Percentiles rank a stretch among this genome's conserved stretches.
Evolutionary conservation across 2,113 vertebrate species (phyloP).

Genomic region (Oriolus oriolus): DNA sequence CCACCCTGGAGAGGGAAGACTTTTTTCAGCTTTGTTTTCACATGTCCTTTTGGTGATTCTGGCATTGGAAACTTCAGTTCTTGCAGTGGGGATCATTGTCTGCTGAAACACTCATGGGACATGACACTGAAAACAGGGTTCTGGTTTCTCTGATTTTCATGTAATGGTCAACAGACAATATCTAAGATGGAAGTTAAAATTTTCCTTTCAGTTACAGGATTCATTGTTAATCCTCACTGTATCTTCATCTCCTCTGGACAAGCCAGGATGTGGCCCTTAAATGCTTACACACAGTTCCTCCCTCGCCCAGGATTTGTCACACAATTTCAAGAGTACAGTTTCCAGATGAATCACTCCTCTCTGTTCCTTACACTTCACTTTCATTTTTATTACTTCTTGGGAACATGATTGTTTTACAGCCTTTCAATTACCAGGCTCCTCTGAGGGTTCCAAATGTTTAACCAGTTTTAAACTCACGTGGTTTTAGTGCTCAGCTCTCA

Average conservation of each 20-base stretch:
- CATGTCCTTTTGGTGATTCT: neutral
- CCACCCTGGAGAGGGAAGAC: neutral
- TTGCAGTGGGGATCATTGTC: neutral
- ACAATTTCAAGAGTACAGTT: neutral
- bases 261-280: neutral
- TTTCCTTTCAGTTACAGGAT: neutral
- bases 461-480: neutral
- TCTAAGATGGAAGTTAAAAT: neutral
- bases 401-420: neutral
- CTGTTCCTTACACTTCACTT: neutral
- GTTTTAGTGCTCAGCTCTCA: neutral
- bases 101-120: neutral
- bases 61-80: neutral
- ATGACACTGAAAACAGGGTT: neutral
- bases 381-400: neutral
- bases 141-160: neutral
- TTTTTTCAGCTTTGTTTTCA: neutral
- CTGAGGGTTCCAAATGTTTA: neutral
- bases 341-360: neutral
- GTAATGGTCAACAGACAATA: neutral
- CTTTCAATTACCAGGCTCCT: neutral
- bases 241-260: neutral
- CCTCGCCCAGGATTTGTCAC: neutral
- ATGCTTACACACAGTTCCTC: neutral
- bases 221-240: neutral